Evolutionary conservation across 1,140 invertebrate genomes (phyloP), one percentile per base, ranked within the genome.

Genomic region (Maniola jurtina): DNA sequence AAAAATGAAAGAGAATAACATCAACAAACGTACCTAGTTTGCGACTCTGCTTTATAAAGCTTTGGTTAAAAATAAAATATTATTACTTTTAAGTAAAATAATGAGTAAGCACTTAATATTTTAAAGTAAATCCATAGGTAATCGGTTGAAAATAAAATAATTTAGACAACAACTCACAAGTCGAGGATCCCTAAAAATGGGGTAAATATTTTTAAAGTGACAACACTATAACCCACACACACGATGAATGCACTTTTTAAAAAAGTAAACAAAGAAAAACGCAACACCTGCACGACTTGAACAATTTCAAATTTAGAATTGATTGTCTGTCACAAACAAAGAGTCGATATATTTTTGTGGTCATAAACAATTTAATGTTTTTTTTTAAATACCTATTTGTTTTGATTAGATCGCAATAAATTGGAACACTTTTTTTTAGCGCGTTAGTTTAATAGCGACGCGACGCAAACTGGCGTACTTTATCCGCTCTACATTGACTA

Each of bases 391-490:
- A n/a, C n/a, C n/a, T n/a, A 5, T 55, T 14, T 33, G 7, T 62
- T 57, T n/a, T 55, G 15, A 56, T 54, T 36, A 11, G 11, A 11
- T 42, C 50, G 36, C 9, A 11, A 42, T 54, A 38, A 13, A 56
- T 47, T 36, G 34, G 25, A 15, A 57, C 14, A 14, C 15, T 64
- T 69, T 70, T 35, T 65, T 42, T 57, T 64, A 36, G 48, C 68
- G 64, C 63, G 54, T 54, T 62, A 15, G 68, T 77, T 74, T 79
- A 71, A 69, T 73, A 75, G 72, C 75, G 75, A 60, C 57, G 74
- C 69, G 62, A 70, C 70, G 71, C 72, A 76, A 68, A 83, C 81
- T 83, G 77, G 63, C 70, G 70, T 57, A 62, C 73, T 72, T 72
- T 76, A 70, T 75, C 73, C 70, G 71, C 66, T 70, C 67, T 74